These are phyloP conservation scores for Percina caprodes DNA, from an alignment of 2,113 vertebrate species.

Conservation along the genomic window DNA sequence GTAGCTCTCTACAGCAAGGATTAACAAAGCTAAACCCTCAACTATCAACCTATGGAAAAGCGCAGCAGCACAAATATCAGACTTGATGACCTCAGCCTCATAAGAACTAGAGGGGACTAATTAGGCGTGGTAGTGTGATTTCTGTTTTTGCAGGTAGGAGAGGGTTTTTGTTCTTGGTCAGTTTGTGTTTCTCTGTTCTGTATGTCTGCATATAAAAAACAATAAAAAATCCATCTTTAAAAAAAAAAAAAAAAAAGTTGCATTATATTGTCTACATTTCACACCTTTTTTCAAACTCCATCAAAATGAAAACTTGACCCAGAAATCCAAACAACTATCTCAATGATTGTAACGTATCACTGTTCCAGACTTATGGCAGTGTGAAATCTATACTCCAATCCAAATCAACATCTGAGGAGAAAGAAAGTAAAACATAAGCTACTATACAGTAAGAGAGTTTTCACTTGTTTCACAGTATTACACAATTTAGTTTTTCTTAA, in stretches of 20 bases:
- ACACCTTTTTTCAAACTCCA: background rate
- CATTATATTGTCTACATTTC: background rate
- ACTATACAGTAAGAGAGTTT: background rate
- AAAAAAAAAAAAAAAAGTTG: background rate
- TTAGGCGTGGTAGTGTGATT: too few species aligned
- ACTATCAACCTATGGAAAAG: too few species aligned
- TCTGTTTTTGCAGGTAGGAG: too few species aligned
- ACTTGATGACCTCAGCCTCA: too few species aligned
- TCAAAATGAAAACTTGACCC: background rate
- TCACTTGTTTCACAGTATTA: background rate
- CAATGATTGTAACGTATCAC: background rate
- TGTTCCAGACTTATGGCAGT: background rate
- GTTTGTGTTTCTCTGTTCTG: too few species aligned
- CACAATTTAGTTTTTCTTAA: background rate
- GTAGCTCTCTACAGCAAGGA: too few species aligned
- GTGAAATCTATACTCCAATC: background rate
- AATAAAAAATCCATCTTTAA: too few species aligned
- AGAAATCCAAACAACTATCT: background rate
- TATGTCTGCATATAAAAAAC: too few species aligned
- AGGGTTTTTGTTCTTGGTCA: too few species aligned
- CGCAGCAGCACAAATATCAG: too few species aligned
- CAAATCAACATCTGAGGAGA: background rate
- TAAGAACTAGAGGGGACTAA: too few species aligned
- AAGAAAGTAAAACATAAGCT: background rate
- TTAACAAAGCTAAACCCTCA: too few species aligned